These are phyloP conservation scores for Leptinotarsa defecta DNA, from an alignment of 1,140 invertebrate species.

Conservation along the genomic window DNA sequence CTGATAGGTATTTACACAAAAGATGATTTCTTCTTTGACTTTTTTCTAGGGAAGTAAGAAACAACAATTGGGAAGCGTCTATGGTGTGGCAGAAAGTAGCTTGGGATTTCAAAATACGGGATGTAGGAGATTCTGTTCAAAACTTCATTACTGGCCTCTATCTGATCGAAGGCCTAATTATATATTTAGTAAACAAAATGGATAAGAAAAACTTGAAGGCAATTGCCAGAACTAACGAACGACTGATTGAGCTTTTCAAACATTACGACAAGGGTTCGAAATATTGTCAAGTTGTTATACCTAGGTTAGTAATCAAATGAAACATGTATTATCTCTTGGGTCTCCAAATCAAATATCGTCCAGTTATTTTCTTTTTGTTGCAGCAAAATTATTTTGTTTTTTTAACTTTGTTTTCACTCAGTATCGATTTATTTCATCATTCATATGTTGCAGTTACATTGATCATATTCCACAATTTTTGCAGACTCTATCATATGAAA, in stretches of 20 bases:
- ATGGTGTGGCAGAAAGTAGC: slow-evolving; percentile 56
- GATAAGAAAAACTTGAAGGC: slow-evolving; percentile 55
- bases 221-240: slow-evolving; percentile 45
- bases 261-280: slow-evolving; percentile 44
- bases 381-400: too few species aligned
- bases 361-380: too few species aligned
- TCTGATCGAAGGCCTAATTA: slow-evolving; percentile 56
- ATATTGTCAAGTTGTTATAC: slow-evolving; percentile 47
- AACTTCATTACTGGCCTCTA: slow-evolving; percentile 54
- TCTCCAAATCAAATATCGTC: too few species aligned
- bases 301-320: slow-evolving; percentile 40
- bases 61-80: slow-evolving; percentile 56
- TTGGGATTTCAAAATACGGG: slow-evolving; percentile 44
- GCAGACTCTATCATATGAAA: slow-evolving; percentile 54
- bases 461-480: background rate
- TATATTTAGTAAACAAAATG: slow-evolving; percentile 56
- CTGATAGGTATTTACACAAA: too few species aligned
- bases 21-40: too few species aligned
- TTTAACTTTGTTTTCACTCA: too few species aligned
- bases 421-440: too few species aligned
- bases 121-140: slow-evolving; percentile 48
- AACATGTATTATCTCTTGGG: too few species aligned
- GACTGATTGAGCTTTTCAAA: slow-evolving; percentile 51
- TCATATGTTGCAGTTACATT: too few species aligned
- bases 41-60: slow-evolving; percentile 46